Percentiles rank a stretch among this genome's conserved stretches.
Conservation (phyloP, 1,140 invertebrate genomes). For the Anadara kagoshimensis region DNA sequence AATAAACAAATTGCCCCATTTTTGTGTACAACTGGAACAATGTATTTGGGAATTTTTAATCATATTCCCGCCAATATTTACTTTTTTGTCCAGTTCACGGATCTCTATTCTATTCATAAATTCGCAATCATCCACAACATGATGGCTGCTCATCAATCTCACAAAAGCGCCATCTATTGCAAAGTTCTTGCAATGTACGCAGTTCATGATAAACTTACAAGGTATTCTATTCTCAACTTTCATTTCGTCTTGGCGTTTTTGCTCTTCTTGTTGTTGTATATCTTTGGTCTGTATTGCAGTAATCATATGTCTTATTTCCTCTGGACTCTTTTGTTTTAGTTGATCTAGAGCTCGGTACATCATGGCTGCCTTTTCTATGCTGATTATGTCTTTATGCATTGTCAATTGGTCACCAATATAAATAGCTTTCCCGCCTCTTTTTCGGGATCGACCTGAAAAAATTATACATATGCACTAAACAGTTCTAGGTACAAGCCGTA, state of each 20-base stretch:
- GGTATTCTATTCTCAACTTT: not conserved
- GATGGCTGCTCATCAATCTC: not conserved
- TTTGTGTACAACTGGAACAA: not conserved
- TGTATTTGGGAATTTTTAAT: not conserved
- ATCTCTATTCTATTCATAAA: slow-evolving; percentile 1
- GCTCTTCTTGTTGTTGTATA: slow-evolving; percentile 1
- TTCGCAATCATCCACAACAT: not conserved
- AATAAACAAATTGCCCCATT: slow-evolving; percentile 1
- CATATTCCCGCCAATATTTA: not conserved
- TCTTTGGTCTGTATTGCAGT: not conserved
- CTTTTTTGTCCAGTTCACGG: not conserved
- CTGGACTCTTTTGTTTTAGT: not conserved
- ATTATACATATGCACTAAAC: too few relatives aligned
- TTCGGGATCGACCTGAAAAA: slow-evolving; percentile 8
- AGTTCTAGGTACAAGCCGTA: too few relatives aligned
- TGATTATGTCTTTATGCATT: not conserved
- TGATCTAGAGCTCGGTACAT: not conserved
- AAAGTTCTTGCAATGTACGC: not conserved
- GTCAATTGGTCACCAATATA: slow-evolving; percentile 5
- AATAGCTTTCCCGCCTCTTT: slow-evolving; percentile 37
- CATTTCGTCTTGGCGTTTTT: slow-evolving; percentile 1
- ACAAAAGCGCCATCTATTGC: not conserved
- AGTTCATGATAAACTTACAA: not conserved
- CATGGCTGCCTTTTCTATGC: slow-evolving; percentile 10
- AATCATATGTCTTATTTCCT: not conserved